Percentiles rank a stretch among this genome's conserved stretches.
Conservation (phyloP, 2,888 invertebrate genomes). For the Agonopterix subpropinquella region DNA sequence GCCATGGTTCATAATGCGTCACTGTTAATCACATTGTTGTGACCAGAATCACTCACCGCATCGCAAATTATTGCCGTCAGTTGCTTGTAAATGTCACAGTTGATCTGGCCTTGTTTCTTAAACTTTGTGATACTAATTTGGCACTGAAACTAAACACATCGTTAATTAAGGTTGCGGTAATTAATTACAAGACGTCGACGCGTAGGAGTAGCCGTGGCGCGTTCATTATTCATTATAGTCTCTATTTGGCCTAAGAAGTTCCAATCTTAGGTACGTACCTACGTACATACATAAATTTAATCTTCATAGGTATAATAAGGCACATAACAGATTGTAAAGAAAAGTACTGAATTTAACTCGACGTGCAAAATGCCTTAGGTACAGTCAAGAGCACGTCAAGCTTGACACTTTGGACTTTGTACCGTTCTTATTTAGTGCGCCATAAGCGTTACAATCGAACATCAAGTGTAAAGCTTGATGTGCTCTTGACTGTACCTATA, state of each 20-base stretch:
- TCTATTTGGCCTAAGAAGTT: neutral
- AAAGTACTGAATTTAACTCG: too few species aligned
- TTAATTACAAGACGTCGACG: neutral
- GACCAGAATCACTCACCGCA: neutral
- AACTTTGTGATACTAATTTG: slow-evolving; percentile 23
- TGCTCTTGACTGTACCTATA: too few species aligned
- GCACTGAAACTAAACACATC: slow-evolving; percentile 14
- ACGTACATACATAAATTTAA: too few species aligned
- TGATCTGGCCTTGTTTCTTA: slow-evolving; percentile 16
- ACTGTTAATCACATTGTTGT: neutral
- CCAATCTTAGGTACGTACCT: too few species aligned
- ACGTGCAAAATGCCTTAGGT: too few species aligned
- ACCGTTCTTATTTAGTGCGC: too few species aligned
- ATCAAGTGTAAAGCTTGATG: too few species aligned
- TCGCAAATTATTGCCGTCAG: slow-evolving; percentile 1
- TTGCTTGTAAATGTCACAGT: slow-evolving; percentile 11
- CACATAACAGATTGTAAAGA: too few species aligned
- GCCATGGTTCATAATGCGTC: neutral
- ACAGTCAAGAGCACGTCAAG: too few species aligned
- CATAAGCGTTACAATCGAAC: too few species aligned
- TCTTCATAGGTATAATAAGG: too few species aligned
- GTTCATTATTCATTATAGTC: neutral
- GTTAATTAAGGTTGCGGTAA: neutral
- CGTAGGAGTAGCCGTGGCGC: neutral
- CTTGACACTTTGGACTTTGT: too few species aligned